Percentiles rank a stretch among this genome's conserved stretches.
phyloP scores from a whole-genome alignment of 2,113 vertebrate genomes.

The Scopus umbretta region DNA sequence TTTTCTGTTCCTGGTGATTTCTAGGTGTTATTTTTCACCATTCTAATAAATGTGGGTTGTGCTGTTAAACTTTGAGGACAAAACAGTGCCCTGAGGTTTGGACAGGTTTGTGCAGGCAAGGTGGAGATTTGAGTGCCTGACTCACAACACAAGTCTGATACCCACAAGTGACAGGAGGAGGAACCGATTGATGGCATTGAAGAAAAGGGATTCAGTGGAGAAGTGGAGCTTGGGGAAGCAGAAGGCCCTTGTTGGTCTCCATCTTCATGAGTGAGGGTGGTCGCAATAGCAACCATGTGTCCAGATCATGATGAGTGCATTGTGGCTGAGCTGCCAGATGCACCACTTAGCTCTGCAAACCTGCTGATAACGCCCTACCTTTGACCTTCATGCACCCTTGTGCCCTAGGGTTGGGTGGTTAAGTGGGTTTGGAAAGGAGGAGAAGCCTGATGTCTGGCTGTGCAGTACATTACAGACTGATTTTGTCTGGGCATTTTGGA shows the following conservation, averaged over 20 bases:
- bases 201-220: neutral
- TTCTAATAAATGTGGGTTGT: neutral
- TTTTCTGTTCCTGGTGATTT: neutral
- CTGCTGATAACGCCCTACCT: neutral
- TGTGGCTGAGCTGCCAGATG: neutral
- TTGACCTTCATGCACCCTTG: neutral
- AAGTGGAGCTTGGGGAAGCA: neutral
- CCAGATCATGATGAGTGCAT: neutral
- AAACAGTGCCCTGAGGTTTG: neutral
- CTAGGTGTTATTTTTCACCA: neutral
- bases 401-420: neutral
- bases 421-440: neutral
- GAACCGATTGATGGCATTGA: neutral
- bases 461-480: neutral
- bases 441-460: fast-evolving
- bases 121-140: neutral
- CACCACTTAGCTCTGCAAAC: neutral
- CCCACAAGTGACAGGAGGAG: neutral
- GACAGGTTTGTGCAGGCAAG: neutral
- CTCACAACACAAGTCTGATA: neutral
- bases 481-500: neutral
- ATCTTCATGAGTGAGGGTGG: neutral
- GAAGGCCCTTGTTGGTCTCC: neutral
- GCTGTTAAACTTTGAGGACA: neutral
- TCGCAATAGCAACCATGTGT: neutral